Percentiles rank a stretch among this genome's conserved stretches.
Evolutionary conservation across 2,113 vertebrate genomes (phyloP).

Genomic region (Gavialis gangeticus): DNA sequence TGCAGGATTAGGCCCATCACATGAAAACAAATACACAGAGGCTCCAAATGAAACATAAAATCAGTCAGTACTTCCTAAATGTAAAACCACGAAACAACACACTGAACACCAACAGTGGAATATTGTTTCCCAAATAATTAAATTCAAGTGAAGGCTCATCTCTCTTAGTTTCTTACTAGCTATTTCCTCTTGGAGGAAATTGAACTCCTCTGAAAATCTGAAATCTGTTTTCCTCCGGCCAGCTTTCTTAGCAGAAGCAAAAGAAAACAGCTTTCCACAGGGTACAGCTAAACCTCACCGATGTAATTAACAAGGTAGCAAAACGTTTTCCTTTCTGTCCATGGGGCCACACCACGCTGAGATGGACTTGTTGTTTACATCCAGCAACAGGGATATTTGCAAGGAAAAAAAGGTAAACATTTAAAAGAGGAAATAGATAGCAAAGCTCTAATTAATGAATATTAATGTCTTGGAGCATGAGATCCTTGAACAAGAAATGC

Average conservation of each 20-base stretch:
- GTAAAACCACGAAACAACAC: constrained; percentile 15
- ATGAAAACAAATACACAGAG: constrained; percentile 56
- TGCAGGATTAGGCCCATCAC: constrained; percentile 23
- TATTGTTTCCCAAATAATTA: constrained; percentile 5
- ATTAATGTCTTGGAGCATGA: not conserved
- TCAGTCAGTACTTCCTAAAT: not conserved
- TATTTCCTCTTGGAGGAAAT: constrained; percentile 15
- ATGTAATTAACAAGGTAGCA: not conserved
- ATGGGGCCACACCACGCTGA: not conserved
- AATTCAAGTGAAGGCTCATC: constrained; percentile 37
- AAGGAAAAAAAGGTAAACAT: not conserved
- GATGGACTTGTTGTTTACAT: not conserved
- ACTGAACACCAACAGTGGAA: not conserved
- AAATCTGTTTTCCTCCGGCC: not conserved
- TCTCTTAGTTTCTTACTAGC: constrained; percentile 16
- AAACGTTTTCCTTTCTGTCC: not conserved
- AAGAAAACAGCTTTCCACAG: not conserved
- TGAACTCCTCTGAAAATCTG: constrained; percentile 27
- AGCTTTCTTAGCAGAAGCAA: constrained; percentile 1
- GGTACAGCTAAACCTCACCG: not conserved
- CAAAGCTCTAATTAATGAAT: not conserved
- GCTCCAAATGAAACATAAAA: constrained; percentile 37
- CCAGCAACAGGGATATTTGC: not conserved
- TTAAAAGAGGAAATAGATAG: not conserved
- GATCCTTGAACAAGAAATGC: constrained; percentile 4